Percentiles rank a stretch among this genome's conserved stretches.
These are phyloP conservation scores for Phyllotreta striolata DNA, from an alignment of 2,888 invertebrate species.

Conservation along the genomic window DNA sequence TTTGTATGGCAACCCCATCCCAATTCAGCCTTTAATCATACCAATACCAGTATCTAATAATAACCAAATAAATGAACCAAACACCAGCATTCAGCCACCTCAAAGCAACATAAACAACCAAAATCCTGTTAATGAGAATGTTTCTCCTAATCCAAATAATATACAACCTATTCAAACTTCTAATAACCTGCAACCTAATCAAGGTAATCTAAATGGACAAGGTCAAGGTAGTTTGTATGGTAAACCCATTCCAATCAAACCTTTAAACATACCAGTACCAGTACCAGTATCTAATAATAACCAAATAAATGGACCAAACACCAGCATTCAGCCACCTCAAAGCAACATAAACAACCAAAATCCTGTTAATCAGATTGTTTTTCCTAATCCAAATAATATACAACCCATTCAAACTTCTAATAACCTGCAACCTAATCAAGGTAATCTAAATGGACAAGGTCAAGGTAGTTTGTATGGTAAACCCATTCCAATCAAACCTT, in stretches of 20 bases:
- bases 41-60: background rate
- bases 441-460: background rate
- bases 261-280: background rate
- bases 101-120: background rate
- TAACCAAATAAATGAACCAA: background rate
- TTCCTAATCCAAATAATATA: background rate
- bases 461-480: too few relatives aligned
- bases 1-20: background rate
- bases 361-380: background rate
- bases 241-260: too few relatives aligned
- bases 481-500: constrained; percentile 9
- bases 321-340: background rate
- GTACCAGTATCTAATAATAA: background rate
- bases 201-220: background rate
- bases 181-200: too few relatives aligned
- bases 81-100: background rate
- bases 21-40: constrained; percentile 8
- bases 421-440: background rate
- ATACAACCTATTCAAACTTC: constrained; percentile 4
- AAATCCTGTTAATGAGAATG: background rate
- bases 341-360: background rate
- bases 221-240: too few relatives aligned
- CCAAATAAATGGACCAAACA: too few relatives aligned
- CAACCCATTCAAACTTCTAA: constrained; percentile 1
- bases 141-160: background rate